A percentile compares a stretch with the other conserved stretches of the same genome.
These are phyloP conservation scores for Drosophila melanogaster DNA, from an alignment of 1,140 invertebrate species.

Conservation along the genomic window DNA sequence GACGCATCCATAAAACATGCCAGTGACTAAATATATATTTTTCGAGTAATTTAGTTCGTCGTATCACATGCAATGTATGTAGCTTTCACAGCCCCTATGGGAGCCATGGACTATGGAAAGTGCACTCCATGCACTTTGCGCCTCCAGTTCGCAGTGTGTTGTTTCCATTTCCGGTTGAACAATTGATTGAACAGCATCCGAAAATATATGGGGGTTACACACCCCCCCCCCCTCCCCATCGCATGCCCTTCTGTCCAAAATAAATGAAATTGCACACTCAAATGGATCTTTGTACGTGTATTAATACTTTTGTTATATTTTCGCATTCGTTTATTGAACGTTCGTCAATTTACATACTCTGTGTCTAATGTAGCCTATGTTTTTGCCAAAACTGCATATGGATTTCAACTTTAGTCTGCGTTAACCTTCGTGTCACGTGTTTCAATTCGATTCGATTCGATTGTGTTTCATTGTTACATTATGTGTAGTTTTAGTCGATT, in stretches of 20 bases:
- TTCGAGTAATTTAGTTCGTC: constrained; percentile 37
- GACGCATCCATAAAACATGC: constrained; percentile 21
- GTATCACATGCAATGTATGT: background rate
- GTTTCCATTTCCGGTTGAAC: constrained; percentile 60
- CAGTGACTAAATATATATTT: constrained; percentile 43
- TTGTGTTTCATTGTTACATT: constrained; percentile 51
- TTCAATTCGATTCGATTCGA: constrained; percentile 34
- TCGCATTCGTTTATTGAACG: constrained; percentile 66
- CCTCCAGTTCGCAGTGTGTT: constrained; percentile 35
- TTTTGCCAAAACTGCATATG: constrained; percentile 37
- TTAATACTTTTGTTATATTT: constrained; percentile 45
- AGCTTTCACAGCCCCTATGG: constrained; percentile 49
- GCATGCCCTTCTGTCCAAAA: background rate
- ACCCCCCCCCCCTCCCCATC: background rate
- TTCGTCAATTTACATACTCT: constrained; percentile 70
- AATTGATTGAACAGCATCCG: constrained; percentile 52
- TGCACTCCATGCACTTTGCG: constrained; percentile 56
- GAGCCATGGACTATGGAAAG: constrained; percentile 26
- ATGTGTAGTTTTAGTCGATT: constrained; percentile 53
- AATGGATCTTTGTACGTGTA: constrained; percentile 39
- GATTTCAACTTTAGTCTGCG: constrained; percentile 34
- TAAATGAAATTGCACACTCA: constrained; percentile 50
- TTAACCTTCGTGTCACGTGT: constrained; percentile 38
- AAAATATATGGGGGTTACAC: background rate
- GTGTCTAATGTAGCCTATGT: constrained; percentile 61